Conservation (phyloP, 2,113 vertebrate genomes). For the Cyprinodon tularosa region DNA sequence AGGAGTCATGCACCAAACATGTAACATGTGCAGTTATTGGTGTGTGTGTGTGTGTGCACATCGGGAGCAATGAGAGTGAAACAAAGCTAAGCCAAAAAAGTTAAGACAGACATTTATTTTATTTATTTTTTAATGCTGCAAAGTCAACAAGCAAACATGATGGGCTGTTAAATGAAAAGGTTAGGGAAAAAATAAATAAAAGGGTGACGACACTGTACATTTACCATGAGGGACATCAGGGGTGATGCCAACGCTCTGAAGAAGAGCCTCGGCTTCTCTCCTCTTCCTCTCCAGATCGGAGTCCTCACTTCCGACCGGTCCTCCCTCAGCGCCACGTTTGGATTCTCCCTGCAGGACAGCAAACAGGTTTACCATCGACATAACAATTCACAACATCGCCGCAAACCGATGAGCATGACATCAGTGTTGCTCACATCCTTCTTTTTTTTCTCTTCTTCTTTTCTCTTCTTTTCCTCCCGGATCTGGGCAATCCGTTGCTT, state of each 20-base stretch:
- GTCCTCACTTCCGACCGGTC: constrained; percentile 86
- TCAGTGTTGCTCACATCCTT: constrained; percentile 70
- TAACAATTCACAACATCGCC: neutral
- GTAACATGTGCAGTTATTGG: constrained; percentile 36
- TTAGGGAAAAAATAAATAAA: neutral
- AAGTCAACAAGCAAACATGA: constrained; percentile 26
- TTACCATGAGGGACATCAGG: constrained; percentile 90
- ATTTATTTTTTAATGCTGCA: constrained; percentile 5
- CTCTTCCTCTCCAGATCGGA: constrained; percentile 97
- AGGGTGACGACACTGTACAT: constrained; percentile 41
- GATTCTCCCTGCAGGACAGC: constrained; percentile 60
- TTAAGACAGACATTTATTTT: constrained; percentile 32
- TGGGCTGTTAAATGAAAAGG: constrained; percentile 22
- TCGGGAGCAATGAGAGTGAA: constrained; percentile 26
- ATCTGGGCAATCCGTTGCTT: constrained; percentile 82
- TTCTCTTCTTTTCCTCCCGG: constrained; percentile 82
- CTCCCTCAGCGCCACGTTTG: constrained; percentile 61
- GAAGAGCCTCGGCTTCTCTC: constrained; percentile 94
- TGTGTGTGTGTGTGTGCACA: constrained; percentile 14
- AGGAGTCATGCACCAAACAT: constrained; percentile 66
- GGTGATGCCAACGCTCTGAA: constrained; percentile 95
- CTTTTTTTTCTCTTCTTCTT: constrained; percentile 82
- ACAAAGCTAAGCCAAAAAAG: constrained; percentile 27
- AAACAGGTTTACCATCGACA: neutral
- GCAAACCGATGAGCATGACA: neutral